Percentiles rank a stretch among this genome's conserved stretches.
phyloP scores from a whole-genome alignment of 2,888 invertebrate genomes.

The Eupithecia dodoneata region DNA sequence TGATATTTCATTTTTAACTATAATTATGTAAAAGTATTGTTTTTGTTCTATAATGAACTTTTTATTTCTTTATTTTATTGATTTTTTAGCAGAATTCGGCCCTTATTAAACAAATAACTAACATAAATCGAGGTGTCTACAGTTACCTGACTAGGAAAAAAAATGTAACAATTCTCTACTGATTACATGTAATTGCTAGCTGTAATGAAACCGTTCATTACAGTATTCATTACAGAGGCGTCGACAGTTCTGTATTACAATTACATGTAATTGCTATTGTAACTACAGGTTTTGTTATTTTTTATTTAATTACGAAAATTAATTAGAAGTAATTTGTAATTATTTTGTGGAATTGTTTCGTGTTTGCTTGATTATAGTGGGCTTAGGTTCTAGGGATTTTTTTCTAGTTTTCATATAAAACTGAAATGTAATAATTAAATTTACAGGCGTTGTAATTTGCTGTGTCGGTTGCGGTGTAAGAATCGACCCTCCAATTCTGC shows the following conservation, averaged over 20 bases:
- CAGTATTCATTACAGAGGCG: constrained; percentile 4
- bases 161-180: constrained; percentile 2
- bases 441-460: too few relatives aligned
- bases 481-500: too few relatives aligned
- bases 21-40: too few relatives aligned
- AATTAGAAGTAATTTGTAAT: constrained; percentile 1
- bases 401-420: neutral
- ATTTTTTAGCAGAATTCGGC: too few relatives aligned
- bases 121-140: constrained; percentile 7
- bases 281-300: neutral
- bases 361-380: constrained; percentile 1
- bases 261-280: neutral
- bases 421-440: neutral
- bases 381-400: neutral
- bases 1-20: too few relatives aligned
- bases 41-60: too few relatives aligned
- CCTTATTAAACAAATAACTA: neutral
- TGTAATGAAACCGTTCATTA: constrained; percentile 10
- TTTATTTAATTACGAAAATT: constrained; percentile 3
- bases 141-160: constrained; percentile 7
- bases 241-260: constrained; percentile 8
- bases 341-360: neutral
- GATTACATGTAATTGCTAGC: constrained; percentile 9
- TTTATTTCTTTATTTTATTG: too few relatives aligned
- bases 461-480: too few relatives aligned